Percentiles rank a stretch among this genome's conserved stretches.
phyloP scores from a whole-genome alignment of 1,140 invertebrate genomes.

The Lepidotrigona ventralis region DNA sequence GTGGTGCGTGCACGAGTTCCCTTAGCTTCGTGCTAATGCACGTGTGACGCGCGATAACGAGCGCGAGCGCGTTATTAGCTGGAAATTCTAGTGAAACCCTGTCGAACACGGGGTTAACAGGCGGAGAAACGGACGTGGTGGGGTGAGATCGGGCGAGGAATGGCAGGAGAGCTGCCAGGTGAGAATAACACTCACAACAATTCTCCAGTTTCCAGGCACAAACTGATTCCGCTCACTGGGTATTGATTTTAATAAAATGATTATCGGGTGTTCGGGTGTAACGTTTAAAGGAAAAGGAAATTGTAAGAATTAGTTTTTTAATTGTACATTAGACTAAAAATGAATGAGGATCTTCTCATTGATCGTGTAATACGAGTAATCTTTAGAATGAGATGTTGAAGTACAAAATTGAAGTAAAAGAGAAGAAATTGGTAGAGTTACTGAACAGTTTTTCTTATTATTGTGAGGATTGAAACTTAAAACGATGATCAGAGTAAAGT shows the following conservation, averaged over 20 bases:
- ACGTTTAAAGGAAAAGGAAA: background rate
- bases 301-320: background rate
- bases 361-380: background rate
- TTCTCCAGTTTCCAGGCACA: background rate
- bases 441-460: too few relatives aligned
- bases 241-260: constrained; percentile 23
- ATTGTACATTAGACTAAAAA: background rate
- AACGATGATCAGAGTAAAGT: too few relatives aligned
- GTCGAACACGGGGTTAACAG: constrained; percentile 33
- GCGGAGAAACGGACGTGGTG: constrained; percentile 1
- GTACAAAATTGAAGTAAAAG: too few relatives aligned
- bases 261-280: background rate
- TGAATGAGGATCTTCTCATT: background rate
- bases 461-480: too few relatives aligned
- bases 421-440: too few relatives aligned
- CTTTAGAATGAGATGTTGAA: background rate
- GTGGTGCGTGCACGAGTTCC: constrained; percentile 45
- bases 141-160: background rate
- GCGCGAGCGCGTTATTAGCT: constrained; percentile 50
- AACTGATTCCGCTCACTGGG: background rate
- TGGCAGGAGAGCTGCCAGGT: background rate
- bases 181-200: constrained; percentile 8
- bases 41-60: constrained; percentile 50
- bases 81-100: constrained; percentile 43
- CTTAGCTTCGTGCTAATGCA: constrained; percentile 43